A percentile compares a stretch with the other conserved stretches of the same genome.
Evolutionary conservation across 2,888 invertebrate species (phyloP).

Genomic region (Ichneumoninae sp.): DNA sequence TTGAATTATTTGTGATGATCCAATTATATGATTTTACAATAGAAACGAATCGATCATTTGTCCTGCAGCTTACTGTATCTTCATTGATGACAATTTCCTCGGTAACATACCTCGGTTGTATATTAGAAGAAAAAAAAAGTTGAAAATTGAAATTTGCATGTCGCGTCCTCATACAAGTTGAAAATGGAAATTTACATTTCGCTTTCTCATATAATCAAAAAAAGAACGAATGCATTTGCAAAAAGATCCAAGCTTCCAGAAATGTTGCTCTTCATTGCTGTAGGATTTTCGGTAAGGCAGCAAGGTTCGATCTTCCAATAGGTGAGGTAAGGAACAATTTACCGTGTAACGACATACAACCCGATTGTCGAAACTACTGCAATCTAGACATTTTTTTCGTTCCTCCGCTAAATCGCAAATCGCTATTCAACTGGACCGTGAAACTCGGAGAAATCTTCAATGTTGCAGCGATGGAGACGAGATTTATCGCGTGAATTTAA

Average conservation of each 20-base stretch:
- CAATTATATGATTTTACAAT: neutral
- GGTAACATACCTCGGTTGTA: neutral
- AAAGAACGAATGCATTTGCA: neutral
- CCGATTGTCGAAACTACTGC: neutral
- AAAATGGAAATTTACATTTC: too few species aligned
- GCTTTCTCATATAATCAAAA: neutral
- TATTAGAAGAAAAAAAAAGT: too few species aligned
- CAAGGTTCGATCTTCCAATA: constrained; percentile 30
- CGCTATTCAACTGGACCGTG: neutral
- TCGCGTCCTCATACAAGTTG: neutral
- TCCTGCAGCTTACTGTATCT: constrained; percentile 7
- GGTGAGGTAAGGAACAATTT: neutral
- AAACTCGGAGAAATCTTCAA: neutral
- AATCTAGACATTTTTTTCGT: neutral
- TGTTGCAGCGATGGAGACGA: neutral
- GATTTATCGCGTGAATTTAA: neutral
- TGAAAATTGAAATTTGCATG: too few species aligned
- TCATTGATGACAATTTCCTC: constrained; percentile 13
- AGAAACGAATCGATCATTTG: neutral
- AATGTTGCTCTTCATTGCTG: constrained; percentile 12
- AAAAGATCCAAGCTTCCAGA: neutral
- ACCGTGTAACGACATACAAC: neutral
- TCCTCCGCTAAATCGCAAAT: neutral
- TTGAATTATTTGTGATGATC: neutral
- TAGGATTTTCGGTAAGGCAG: constrained; percentile 14